These are phyloP conservation scores for Alligator mississippiensis DNA, from an alignment of 2,113 vertebrate species.

Conservation along the genomic window DNA sequence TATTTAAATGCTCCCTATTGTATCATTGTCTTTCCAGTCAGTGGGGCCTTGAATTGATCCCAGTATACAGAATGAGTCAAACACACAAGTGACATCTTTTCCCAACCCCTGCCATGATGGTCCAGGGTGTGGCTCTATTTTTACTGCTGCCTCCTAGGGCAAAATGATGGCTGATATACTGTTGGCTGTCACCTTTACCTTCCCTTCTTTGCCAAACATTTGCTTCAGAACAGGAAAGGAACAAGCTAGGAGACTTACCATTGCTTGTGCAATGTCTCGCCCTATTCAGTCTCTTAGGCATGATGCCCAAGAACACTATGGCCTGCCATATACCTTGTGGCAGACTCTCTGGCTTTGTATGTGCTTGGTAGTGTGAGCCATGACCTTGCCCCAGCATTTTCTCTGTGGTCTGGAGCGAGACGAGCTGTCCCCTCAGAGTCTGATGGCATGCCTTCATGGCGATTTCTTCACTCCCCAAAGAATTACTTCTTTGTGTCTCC, in stretches of 20 bases:
- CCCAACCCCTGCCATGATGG: no score
- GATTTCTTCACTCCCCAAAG: neutral
- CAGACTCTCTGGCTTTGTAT: neutral
- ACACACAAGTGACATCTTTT: neutral
- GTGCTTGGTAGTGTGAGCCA: neutral
- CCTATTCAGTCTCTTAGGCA: neutral
- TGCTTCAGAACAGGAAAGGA: neutral
- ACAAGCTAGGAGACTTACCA: neutral
- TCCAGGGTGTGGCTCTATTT: neutral
- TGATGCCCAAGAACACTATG: no score
- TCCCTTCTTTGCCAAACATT: neutral
- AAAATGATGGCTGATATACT: neutral
- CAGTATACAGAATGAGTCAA: neutral
- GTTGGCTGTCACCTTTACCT: neutral
- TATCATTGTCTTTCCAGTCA: neutral
- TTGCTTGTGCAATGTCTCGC: neutral
- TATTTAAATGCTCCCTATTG: no score
- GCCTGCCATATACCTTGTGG: neutral
- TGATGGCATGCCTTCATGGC: neutral
- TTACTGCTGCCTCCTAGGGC: neutral
- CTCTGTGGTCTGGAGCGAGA: neutral
- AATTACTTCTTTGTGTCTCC: neutral
- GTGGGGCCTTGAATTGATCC: neutral
- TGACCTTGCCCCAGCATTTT: conserved; percentile 1
- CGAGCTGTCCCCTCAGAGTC: neutral